Evolutionary conservation across 2,797 vertebrate species (phyloP).

Genomic region (Macropodus opercularis): DNA sequence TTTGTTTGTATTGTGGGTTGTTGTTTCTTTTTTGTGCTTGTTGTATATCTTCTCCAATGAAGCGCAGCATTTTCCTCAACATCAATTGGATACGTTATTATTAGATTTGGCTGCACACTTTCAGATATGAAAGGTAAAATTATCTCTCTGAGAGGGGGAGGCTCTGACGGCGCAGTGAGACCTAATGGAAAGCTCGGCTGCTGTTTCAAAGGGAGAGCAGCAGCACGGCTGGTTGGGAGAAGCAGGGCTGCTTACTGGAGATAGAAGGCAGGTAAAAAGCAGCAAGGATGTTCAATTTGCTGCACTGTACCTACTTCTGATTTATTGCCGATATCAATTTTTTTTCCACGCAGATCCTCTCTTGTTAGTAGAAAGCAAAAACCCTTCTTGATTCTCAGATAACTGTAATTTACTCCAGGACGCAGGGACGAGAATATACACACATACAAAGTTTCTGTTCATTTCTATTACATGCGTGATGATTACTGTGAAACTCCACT

Average conservation of each 20-base stretch:
- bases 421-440: neutral
- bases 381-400: slow-evolving; percentile 13
- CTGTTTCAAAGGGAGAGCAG: slow-evolving; percentile 45
- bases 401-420: slow-evolving; percentile 14
- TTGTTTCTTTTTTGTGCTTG: slow-evolving; percentile 6
- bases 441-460: neutral
- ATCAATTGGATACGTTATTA: slow-evolving; percentile 62
- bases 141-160: slow-evolving; percentile 43
- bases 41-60: slow-evolving; percentile 22
- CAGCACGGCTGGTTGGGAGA: slow-evolving; percentile 27
- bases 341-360: neutral
- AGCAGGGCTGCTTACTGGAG: slow-evolving; percentile 36
- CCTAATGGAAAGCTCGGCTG: slow-evolving; percentile 48
- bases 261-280: slow-evolving; percentile 36
- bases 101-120: slow-evolving; percentile 65
- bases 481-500: slow-evolving; percentile 9
- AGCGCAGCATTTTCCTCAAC: slow-evolving; percentile 36
- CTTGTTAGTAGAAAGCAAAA: slow-evolving; percentile 18
- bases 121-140: slow-evolving; percentile 62
- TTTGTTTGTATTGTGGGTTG: neutral
- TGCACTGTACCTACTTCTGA: slow-evolving; percentile 23
- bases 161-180: slow-evolving; percentile 52
- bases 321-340: slow-evolving; percentile 30
- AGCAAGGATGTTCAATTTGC: slow-evolving; percentile 12
- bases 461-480: slow-evolving; percentile 9